Percentiles rank a stretch among this genome's conserved stretches.
Evolutionary conservation across 2,113 vertebrate species (phyloP).

Genomic region (Lucifuga dentata): DNA sequence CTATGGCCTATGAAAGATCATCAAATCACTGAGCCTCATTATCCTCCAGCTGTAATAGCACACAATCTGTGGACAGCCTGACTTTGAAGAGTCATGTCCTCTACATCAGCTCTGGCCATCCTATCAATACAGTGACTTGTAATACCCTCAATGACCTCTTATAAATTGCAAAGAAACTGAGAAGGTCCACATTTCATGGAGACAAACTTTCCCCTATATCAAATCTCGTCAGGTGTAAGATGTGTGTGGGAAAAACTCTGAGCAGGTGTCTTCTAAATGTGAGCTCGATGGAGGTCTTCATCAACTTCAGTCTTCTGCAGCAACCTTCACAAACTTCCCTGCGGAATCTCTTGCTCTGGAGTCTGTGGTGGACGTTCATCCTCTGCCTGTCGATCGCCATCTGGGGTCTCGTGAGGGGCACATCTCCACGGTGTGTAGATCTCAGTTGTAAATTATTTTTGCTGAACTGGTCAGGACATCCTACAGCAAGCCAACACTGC

Average conservation of each 20-base stretch:
- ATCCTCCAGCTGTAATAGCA: not conserved
- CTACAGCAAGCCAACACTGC: slow-evolving; percentile 72
- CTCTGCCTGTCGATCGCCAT: slow-evolving; percentile 11
- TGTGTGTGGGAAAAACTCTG: slow-evolving; percentile 31
- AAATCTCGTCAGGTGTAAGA: slow-evolving; percentile 42
- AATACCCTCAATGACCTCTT: slow-evolving; percentile 3
- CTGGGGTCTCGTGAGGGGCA: slow-evolving; percentile 4
- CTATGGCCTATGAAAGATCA: not conserved
- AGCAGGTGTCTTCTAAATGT: slow-evolving; percentile 21
- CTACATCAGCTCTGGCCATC: not conserved
- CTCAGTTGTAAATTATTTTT: slow-evolving; percentile 28
- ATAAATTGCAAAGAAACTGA: slow-evolving; percentile 5
- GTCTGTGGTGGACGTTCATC: slow-evolving; percentile 12
- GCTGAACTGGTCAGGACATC: slow-evolving; percentile 50
- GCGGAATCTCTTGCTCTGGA: slow-evolving; percentile 42
- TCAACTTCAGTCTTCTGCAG: slow-evolving; percentile 38
- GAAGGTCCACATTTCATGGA: slow-evolving; percentile 39
- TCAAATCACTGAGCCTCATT: too few species aligned
- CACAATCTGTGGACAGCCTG: slow-evolving; percentile 4
- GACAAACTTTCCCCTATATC: slow-evolving; percentile 21
- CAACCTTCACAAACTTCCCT: slow-evolving; percentile 25
- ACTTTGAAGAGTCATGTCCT: not conserved
- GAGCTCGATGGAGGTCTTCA: slow-evolving; percentile 33
- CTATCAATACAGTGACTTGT: not conserved
- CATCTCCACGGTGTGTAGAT: slow-evolving; percentile 21